Evolutionary conservation across 2,113 vertebrate genomes (phyloP).

Genomic region (Aix galericulata): DNA sequence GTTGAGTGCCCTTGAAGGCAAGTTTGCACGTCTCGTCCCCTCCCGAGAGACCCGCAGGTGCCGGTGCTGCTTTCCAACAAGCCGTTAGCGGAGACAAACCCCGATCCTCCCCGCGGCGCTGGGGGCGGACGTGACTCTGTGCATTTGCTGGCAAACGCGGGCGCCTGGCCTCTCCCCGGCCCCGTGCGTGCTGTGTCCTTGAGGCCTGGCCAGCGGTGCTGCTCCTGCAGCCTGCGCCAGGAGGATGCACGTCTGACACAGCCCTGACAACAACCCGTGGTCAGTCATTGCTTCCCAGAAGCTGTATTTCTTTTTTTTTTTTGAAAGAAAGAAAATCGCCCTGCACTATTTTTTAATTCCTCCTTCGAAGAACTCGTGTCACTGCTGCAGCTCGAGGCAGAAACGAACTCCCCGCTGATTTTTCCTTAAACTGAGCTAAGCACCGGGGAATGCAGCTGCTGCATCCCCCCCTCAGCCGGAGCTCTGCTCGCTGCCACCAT

Average conservation of each 20-base stretch:
- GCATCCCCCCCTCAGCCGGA: not conserved
- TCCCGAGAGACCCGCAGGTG: not conserved
- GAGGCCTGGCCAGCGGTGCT: not conserved
- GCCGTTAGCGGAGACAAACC: not conserved
- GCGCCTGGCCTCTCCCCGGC: not conserved
- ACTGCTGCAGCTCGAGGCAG: not conserved
- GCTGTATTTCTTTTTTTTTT: not conserved
- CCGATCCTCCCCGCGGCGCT: not conserved
- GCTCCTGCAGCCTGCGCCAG: not conserved
- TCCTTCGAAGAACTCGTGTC: not conserved
- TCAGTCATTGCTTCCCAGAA: not conserved
- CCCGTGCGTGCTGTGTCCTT: not conserved
- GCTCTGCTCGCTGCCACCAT: fast-evolving
- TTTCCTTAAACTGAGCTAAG: not conserved
- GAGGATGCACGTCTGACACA: not conserved
- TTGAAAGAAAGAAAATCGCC: not conserved
- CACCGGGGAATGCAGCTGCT: not conserved
- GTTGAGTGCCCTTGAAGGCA: not conserved
- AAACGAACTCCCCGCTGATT: not conserved
- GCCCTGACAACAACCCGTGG: not conserved
- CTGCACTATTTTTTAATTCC: conserved; percentile 27
- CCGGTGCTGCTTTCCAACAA: fast-evolving
- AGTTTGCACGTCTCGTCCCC: not conserved
- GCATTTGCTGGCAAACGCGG: not conserved
- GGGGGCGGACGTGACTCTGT: not conserved